Evolutionary conservation across 2,113 vertebrate genomes (phyloP).

Genomic region (Odontesthes bonariensis): DNA sequence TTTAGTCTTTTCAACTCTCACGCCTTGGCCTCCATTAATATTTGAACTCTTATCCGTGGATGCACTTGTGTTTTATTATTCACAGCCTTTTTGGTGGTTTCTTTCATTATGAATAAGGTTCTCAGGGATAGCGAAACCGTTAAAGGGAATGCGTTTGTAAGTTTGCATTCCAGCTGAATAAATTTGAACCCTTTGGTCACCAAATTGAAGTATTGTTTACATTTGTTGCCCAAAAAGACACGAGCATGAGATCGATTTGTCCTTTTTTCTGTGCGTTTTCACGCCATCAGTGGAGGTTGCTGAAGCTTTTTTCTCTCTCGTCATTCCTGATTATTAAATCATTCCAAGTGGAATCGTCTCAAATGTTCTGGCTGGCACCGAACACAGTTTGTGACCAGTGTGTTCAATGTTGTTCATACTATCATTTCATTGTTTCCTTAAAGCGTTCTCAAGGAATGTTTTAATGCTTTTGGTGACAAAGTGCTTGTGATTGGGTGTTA

Average conservation of each 20-base stretch:
- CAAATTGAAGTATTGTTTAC: conserved; percentile 74
- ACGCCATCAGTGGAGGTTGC: conserved; percentile 44
- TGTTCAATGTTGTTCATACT: conserved; percentile 6
- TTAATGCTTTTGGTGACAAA: conserved; percentile 15
- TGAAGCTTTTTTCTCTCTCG: conserved; percentile 38
- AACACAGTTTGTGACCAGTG: conserved; percentile 32
- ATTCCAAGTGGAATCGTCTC: conserved; percentile 18
- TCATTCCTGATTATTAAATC: conserved; percentile 24
- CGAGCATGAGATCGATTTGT: conserved; percentile 11
- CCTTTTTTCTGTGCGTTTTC: conserved; percentile 37
- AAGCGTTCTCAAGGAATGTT: conserved; percentile 31
- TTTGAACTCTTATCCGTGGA: conserved; percentile 76
- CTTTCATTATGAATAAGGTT: conserved; percentile 78
- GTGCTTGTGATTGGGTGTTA: conserved; percentile 35
- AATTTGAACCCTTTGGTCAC: conserved; percentile 52
- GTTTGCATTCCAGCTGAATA: conserved; percentile 72
- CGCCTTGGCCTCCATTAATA: conserved; percentile 65
- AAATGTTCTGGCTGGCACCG: conserved; percentile 43
- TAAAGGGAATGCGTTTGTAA: conserved; percentile 76
- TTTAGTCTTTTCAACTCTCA: conserved; percentile 53
- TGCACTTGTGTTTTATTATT: conserved; percentile 77
- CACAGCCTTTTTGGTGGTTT: conserved; percentile 66
- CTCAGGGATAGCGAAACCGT: conserved; percentile 85
- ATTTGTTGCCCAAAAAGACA: conserved; percentile 48
- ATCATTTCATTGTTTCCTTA: conserved; percentile 14